Evolutionary conservation across 53 echinoderm and acorn worm genomes (phyloP).

Genomic region (Temnopleurus reevesii): DNA sequence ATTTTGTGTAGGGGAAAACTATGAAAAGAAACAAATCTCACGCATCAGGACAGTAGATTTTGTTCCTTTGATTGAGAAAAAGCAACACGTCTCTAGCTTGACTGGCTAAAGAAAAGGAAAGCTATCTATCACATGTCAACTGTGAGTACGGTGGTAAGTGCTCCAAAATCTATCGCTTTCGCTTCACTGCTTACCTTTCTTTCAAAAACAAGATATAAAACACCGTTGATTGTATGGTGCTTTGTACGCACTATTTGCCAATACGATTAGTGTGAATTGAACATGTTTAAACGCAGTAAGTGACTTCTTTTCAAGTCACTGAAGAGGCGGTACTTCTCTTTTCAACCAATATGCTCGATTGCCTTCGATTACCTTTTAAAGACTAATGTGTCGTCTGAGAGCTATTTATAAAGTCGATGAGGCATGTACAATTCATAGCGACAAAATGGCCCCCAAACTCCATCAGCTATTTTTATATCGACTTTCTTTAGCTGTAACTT

Average conservation of each 20-base stretch:
- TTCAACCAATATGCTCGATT: slow-evolving; percentile 24
- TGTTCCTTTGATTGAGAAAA: neutral
- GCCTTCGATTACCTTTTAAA: slow-evolving; percentile 42
- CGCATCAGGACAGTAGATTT: neutral
- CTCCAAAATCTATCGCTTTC: neutral
- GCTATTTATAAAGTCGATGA: slow-evolving; percentile 57
- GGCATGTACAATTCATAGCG: slow-evolving; percentile 7
- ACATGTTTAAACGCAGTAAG: slow-evolving; percentile 41
- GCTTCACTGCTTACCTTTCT: neutral
- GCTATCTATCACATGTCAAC: slow-evolving; percentile 42
- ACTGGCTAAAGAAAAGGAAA: slow-evolving; percentile 3
- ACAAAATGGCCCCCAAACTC: slow-evolving; percentile 40
- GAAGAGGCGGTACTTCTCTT: slow-evolving; percentile 2
- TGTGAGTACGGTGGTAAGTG: slow-evolving; percentile 16
- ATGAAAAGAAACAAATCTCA: slow-evolving; percentile 36
- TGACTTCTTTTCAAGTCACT: slow-evolving; percentile 32
- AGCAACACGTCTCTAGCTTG: slow-evolving; percentile 43
- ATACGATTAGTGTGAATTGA: slow-evolving; percentile 43
- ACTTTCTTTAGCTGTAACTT: neutral
- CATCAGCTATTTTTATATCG: neutral
- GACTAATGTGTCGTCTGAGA: slow-evolving; percentile 1
- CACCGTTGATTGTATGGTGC: slow-evolving; percentile 26
- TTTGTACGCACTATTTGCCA: slow-evolving; percentile 52
- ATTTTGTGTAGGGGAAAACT: too few relatives aligned
- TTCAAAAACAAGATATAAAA: slow-evolving; percentile 10